Evolutionary conservation across 2,888 invertebrate species (phyloP).

Genomic region (Eupithecia subfuscata): DNA sequence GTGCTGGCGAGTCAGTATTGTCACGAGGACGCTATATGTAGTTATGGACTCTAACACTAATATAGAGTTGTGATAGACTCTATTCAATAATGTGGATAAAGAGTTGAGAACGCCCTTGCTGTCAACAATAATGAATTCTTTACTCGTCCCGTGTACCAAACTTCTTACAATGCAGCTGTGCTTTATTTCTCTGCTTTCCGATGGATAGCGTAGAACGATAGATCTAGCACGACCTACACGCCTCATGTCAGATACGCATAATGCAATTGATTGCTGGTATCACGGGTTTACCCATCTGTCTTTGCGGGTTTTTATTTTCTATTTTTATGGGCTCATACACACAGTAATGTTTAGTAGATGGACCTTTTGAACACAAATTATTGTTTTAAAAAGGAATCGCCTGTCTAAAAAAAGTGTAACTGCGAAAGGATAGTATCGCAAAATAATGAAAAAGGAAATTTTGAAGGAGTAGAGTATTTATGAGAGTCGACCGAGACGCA

Average conservation of each 20-base stretch:
- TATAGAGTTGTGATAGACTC: too few species aligned
- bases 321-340: background rate
- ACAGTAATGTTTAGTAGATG: background rate
- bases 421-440: conserved; percentile 2
- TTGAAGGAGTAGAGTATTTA: background rate
- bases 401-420: background rate
- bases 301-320: background rate
- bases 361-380: background rate
- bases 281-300: too few species aligned
- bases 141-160: too few species aligned
- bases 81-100: background rate
- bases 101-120: background rate
- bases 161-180: background rate
- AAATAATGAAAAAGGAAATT: background rate
- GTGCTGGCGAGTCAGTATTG: conserved; percentile 60
- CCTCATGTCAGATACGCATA: background rate
- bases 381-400: background rate
- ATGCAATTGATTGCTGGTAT: background rate
- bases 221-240: background rate
- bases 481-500: too few species aligned
- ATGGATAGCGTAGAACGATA: background rate
- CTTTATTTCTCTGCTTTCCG: background rate
- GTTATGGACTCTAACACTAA: background rate
- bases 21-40: conserved; percentile 24
- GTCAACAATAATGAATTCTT: too few species aligned